A percentile compares a stretch with the other conserved stretches of the same genome.
Evolutionary conservation across 2,888 invertebrate species (phyloP).

Genomic region (Eupithecia insigniata): DNA sequence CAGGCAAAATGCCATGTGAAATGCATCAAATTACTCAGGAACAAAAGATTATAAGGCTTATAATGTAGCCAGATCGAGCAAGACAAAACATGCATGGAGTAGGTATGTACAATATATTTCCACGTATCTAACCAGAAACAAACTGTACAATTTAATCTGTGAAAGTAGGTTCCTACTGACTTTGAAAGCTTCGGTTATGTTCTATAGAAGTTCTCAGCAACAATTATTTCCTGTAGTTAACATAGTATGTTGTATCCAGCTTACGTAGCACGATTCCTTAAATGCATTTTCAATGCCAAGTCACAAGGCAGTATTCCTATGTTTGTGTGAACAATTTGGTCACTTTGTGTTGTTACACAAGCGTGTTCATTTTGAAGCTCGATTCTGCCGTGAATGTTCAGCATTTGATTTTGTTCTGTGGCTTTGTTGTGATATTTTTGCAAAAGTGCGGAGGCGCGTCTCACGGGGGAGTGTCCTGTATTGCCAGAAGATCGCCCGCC

Average conservation of each 20-base stretch:
- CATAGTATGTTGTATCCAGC: background rate
- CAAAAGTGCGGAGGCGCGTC: background rate
- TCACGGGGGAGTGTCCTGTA: background rate
- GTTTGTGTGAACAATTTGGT: constrained; percentile 1
- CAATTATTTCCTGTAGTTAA: too few relatives aligned
- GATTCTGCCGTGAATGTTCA: background rate
- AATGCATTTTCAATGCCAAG: background rate
- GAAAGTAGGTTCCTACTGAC: background rate
- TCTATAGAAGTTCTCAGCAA: background rate
- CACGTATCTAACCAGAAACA: background rate
- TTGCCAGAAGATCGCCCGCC: background rate
- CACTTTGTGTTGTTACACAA: background rate
- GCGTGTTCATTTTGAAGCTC: background rate
- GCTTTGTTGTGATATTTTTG: background rate
- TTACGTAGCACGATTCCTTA: background rate
- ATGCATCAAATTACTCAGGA: background rate
- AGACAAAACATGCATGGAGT: background rate
- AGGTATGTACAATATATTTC: background rate
- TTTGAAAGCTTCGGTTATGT: background rate
- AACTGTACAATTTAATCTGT: background rate
- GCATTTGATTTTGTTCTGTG: background rate
- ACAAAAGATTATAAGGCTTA: background rate
- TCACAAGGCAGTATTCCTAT: background rate
- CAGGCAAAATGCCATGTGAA: background rate
- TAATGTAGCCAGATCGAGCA: background rate